These are phyloP conservation scores for Atethmia centrago DNA, from an alignment of 2,888 invertebrate genomes.

Conservation along the genomic window DNA sequence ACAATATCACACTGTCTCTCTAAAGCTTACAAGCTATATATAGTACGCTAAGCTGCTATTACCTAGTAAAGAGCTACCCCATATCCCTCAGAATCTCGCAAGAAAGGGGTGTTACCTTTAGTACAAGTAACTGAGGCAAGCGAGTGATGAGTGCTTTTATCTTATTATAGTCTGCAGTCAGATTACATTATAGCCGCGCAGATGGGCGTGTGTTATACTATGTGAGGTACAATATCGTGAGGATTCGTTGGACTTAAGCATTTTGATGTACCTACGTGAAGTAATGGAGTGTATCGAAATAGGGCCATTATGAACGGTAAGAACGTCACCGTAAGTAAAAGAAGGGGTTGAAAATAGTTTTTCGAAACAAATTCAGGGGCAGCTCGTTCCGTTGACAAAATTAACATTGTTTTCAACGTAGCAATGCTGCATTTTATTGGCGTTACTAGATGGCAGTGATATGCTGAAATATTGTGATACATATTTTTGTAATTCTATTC, in stretches of 20 bases:
- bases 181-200: constrained; percentile 58
- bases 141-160: constrained; percentile 68
- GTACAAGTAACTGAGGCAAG: constrained; percentile 63
- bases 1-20: background rate
- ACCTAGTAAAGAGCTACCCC: constrained; percentile 9
- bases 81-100: constrained; percentile 11
- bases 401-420: background rate
- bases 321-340: background rate
- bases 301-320: background rate
- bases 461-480: background rate
- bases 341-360: background rate
- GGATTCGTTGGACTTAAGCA: constrained; percentile 46
- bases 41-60: constrained; percentile 1
- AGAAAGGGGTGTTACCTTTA: constrained; percentile 30
- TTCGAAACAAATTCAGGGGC: background rate
- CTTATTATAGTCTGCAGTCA: constrained; percentile 69
- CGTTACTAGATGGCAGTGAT: background rate
- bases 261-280: constrained; percentile 3
- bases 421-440: background rate
- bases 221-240: constrained; percentile 16
- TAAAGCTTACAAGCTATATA: background rate
- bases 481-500: background rate
- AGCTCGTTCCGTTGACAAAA: background rate
- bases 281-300: background rate
- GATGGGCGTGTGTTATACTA: constrained; percentile 21